phyloP scores from a whole-genome alignment of 2,113 vertebrate genomes.

The Chascanopsetta lugubris region DNA sequence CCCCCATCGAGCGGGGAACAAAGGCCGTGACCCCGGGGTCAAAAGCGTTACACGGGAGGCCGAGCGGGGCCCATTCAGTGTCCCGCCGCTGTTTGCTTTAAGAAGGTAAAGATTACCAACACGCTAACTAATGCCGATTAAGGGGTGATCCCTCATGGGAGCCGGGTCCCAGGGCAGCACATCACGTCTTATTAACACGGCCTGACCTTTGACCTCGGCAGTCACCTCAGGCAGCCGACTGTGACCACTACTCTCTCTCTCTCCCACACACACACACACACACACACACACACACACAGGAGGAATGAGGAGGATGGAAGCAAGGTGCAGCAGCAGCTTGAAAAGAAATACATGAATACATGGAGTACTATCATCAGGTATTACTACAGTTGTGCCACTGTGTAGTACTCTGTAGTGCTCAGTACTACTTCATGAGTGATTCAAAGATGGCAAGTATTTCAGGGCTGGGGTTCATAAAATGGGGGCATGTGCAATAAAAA shows the following conservation, averaged over 20 bases:
- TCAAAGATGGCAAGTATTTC: neutral
- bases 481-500: constrained; percentile 59
- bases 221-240: constrained; percentile 65
- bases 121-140: constrained; percentile 93
- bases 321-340: constrained; percentile 53
- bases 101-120: constrained; percentile 93
- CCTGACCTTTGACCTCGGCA: constrained; percentile 75
- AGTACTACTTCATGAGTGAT: neutral
- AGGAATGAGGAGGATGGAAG: constrained; percentile 8
- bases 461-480: constrained; percentile 60
- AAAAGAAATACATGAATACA: constrained; percentile 32
- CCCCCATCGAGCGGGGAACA: constrained; percentile 86
- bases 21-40: constrained; percentile 89
- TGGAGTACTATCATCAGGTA: neutral
- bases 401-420: no score
- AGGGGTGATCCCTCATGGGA: constrained; percentile 86
- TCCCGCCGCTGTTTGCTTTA: constrained; percentile 89
- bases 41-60: constrained; percentile 88
- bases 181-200: constrained; percentile 78
- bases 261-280: constrained; percentile 1
- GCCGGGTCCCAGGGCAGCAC: constrained; percentile 75
- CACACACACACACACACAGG: neutral
- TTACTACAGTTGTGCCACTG: no score
- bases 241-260: constrained; percentile 62
- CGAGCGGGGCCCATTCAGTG: constrained; percentile 84